Evolutionary conservation across 1,140 invertebrate species (phyloP), one percentile per base, ranked within the genome.

Genomic region (Physella acuta): DNA sequence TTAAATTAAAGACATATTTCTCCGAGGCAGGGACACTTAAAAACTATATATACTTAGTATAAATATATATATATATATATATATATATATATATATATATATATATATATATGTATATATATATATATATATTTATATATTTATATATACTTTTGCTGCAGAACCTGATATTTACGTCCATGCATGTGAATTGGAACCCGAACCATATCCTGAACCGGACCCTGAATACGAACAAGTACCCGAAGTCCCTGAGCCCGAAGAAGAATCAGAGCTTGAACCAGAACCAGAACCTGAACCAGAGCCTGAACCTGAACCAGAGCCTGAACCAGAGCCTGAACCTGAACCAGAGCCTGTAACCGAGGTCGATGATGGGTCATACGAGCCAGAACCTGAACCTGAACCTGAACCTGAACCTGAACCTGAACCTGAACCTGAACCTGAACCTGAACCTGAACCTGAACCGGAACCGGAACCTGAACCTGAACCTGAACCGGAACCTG

Each of bases 391-490:
- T 44, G 39, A 20, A 20, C 39, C 39, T 44, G 39, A 44, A 44
- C 39, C 39, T 44, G 20, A 44, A 44, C 39, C 39, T 37, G 24
- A 14, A 31, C 28, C 28, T 31, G 63, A 53, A 1, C 17, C 24
- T 53, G 63, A 0, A 1, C 17, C 24, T 53, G 36, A 56, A 20
- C 26, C 26, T 53, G 63, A 65, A 28, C 26, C 5, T 53, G 63
- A 2, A 28, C 11, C 53, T 68, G 66, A 61, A 28, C 36, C 66
- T 59, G 66, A 62, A 24, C n/a, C 73, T 49, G 56, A 63, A 36
- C 52, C 74, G 34, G 75, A 76, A 53, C 59, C 71, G 52, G 73
- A 73, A 55, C 37, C 73, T 36, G 62, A 67, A 31, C 52, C 68
- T 20, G 73, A 75, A 37, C 51, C 53, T 49, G 70, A 60, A 37